Evolutionary conservation across 1,140 invertebrate species (phyloP).

Genomic region (Saccostrea echinata): DNA sequence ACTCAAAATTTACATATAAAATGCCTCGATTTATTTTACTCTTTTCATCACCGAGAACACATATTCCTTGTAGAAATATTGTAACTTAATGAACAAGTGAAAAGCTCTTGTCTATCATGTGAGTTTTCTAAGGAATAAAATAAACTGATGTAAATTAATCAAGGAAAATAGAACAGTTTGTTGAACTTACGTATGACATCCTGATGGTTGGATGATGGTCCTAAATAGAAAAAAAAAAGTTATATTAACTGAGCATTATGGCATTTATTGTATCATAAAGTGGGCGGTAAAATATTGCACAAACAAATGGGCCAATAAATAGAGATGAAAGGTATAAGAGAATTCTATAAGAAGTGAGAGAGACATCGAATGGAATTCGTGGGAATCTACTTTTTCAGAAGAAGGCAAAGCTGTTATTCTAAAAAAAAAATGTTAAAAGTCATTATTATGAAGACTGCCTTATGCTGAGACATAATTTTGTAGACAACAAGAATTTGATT

Average conservation of each 20-base stretch:
- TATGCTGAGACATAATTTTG: too few species aligned
- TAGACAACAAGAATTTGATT: too few species aligned
- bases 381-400: too few species aligned
- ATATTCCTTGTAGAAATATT: not conserved
- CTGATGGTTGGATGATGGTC: not conserved
- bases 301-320: not conserved
- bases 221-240: constrained; percentile 4
- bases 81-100: not conserved
- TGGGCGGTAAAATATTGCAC: not conserved
- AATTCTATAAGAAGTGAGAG: not conserved
- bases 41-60: not conserved
- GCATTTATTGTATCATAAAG: constrained; percentile 18
- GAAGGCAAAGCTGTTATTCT: too few species aligned
- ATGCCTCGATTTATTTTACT: not conserved
- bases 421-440: too few species aligned
- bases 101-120: not conserved
- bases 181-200: constrained; percentile 17
- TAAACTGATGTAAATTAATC: not conserved
- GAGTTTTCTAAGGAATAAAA: not conserved
- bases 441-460: too few species aligned
- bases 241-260: not conserved
- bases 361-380: too few species aligned
- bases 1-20: not conserved
- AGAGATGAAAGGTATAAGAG: not conserved
- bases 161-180: not conserved